Base-by-base conservation (phyloP, 2,797 vertebrate species). In the Sebastes flavidus region DNA sequence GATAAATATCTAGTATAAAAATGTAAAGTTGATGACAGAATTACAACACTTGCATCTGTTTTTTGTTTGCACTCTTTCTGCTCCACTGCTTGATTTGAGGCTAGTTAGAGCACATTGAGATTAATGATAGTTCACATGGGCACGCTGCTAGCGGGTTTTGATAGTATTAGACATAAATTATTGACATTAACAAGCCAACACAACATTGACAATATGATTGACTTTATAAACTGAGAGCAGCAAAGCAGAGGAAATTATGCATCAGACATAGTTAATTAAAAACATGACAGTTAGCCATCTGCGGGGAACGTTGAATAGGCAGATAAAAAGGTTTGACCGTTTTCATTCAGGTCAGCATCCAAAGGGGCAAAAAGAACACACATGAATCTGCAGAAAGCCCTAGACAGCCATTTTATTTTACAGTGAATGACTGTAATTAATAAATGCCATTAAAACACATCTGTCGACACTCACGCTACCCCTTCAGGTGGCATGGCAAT, bases 371-470 rank as follows among this genome's bases (percentile, higher is more conserved):
- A 49, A 63, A 6, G 10, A 68, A 16, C 63, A 16, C 1, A 13
- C 12, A 65, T n/a, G 34, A 58, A 72, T 79, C 77, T 81, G 61
- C 65, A 77, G 65, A 66, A 71, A 84, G 73, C 32, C 27, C 29
- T 12, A 49, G 63, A 65, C 68, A 70, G 72, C 27, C 61, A 18
- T 84, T 88, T 77, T 52, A 58, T 68, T 71, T 80, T 46, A 76
- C 16, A 81, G 49, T 54, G 77, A 72, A 81, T 38, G 78, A 81
- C 49, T 82, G 32, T 76, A 90, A 86, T 90, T 90, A 90, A 87
- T 90, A 89, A 88, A 81, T 46, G 73, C 38, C 62, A 85, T 90
- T 89, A 89, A 87, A 90, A 80, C 81, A 82, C 91, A 91, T 91
- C 90, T 92, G 90, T 86, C 75, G 52, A 67, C 81, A 80, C 80